These are phyloP conservation scores for Epinotia demarniana DNA, from an alignment of 2,888 invertebrate genomes.

Conservation along the genomic window DNA sequence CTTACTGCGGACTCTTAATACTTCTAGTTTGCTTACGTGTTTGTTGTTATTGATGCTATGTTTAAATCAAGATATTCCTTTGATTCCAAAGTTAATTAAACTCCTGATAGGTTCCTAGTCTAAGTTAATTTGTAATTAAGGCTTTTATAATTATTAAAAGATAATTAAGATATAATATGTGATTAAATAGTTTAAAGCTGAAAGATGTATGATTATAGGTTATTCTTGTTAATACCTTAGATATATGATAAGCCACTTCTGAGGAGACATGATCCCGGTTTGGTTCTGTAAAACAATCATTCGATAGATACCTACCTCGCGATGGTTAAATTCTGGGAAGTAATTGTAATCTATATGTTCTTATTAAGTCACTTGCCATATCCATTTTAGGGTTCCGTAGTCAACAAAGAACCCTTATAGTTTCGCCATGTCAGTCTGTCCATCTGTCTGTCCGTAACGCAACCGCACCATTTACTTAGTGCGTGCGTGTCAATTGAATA, in stretches of 20 bases:
- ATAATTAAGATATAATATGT: slow-evolving; percentile 38
- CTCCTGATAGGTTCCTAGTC: slow-evolving; percentile 51
- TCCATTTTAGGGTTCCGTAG: no score
- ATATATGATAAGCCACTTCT: not conserved
- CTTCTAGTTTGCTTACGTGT: slow-evolving; percentile 8
- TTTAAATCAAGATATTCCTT: slow-evolving; percentile 55
- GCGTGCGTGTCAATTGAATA: no score
- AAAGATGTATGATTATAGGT: slow-evolving; percentile 30
- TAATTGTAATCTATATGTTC: no score
- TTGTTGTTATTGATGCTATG: slow-evolving; percentile 14
- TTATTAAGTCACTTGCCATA: no score
- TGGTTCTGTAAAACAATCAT: not conserved
- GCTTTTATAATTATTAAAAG: slow-evolving; percentile 17
- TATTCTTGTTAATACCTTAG: no score
- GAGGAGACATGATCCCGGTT: not conserved
- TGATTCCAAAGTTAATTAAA: slow-evolving; percentile 68
- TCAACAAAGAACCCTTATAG: no score
- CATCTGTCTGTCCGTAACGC: no score
- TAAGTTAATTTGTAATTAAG: slow-evolving; percentile 44
- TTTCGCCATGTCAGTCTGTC: no score
- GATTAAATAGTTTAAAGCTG: slow-evolving; percentile 25
- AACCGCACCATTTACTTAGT: no score
- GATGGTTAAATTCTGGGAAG: no score
- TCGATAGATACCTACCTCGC: no score
- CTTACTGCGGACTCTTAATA: no score